A percentile compares a stretch with the other conserved stretches of the same genome.
Conservation (phyloP, 2,797 vertebrate species). For the Macropus fuliginosus region DNA sequence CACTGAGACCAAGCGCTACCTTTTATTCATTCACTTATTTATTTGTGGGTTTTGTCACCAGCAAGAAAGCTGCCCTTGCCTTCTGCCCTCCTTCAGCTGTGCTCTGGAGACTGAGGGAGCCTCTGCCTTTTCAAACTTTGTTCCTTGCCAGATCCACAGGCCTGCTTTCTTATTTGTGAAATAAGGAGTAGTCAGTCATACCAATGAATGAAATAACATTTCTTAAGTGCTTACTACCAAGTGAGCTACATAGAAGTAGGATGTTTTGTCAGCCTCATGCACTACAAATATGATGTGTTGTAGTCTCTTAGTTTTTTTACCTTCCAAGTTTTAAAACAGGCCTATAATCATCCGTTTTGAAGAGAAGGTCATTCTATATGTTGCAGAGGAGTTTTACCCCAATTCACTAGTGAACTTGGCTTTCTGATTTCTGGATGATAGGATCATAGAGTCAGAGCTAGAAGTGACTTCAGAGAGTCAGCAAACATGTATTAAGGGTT, state of each 20-base stretch:
- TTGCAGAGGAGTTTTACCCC: too few species aligned
- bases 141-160: not conserved
- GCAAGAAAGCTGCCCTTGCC: not conserved
- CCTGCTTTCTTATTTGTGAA: not conserved
- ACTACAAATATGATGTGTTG: not conserved
- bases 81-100: not conserved
- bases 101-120: not conserved
- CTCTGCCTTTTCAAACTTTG: not conserved
- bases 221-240: not conserved
- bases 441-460: not conserved
- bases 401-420: too few species aligned
- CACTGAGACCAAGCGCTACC: not conserved
- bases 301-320: not conserved
- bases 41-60: not conserved
- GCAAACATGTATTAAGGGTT: not conserved
- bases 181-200: not conserved
- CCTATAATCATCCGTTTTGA: not conserved
- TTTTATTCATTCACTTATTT: not conserved
- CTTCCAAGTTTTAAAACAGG: not conserved
- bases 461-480: not conserved
- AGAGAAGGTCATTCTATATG: not conserved
- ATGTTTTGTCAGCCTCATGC: not conserved
- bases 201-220: not conserved
- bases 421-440: too few species aligned
- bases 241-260: not conserved